These are phyloP conservation scores for Neodiprion pinetum DNA, from an alignment of 1,140 invertebrate species.

Conservation along the genomic window DNA sequence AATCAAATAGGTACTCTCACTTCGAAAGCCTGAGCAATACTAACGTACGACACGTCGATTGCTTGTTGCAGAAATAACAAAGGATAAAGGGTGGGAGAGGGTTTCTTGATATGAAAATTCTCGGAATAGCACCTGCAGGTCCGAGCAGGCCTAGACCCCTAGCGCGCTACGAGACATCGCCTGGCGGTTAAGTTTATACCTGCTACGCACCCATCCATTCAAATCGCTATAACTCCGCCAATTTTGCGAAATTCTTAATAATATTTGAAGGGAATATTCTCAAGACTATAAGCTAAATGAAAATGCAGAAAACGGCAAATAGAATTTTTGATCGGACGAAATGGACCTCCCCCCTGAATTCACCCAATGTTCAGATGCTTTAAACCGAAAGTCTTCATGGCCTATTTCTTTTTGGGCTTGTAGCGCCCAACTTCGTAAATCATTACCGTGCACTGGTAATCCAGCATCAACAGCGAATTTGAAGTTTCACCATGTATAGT, in stretches of 20 bases:
- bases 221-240: constrained; percentile 10
- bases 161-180: background rate
- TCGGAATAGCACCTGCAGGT: background rate
- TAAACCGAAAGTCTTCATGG: too few relatives aligned
- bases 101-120: background rate
- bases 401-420: too few relatives aligned
- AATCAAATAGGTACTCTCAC: constrained; percentile 1
- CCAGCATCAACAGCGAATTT: too few relatives aligned
- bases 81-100: constrained; percentile 1
- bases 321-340: constrained; percentile 14
- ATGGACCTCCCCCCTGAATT: background rate
- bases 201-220: constrained; percentile 3
- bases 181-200: background rate
- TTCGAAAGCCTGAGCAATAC: background rate
- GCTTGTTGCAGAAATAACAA: background rate
- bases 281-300: constrained; percentile 13
- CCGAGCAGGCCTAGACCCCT: background rate
- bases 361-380: too few relatives aligned
- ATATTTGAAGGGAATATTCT: constrained; percentile 12
- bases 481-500: too few relatives aligned
- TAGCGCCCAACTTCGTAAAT: too few relatives aligned
- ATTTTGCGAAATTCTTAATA: constrained; percentile 9
- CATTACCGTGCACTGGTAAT: too few relatives aligned
- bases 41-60: background rate
- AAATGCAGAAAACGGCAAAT: constrained; percentile 15